Conservation (phyloP, 2,113 vertebrate genomes). For the Chionomys nivalis region DNA sequence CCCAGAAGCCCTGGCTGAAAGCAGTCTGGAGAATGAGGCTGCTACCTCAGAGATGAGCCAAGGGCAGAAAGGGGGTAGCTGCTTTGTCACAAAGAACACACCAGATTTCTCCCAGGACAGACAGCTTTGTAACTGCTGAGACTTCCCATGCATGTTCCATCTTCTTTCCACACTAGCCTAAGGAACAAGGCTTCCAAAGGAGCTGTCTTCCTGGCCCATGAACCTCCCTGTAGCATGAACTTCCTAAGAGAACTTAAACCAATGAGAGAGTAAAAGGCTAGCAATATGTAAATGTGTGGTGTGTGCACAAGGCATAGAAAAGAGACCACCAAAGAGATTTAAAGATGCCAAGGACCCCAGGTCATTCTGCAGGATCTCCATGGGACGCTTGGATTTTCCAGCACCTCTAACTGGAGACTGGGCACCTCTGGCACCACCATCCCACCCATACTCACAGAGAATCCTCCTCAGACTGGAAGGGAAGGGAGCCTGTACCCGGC, state of each 20-base stretch:
- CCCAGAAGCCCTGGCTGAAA: not conserved
- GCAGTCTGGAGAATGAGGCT: not conserved
- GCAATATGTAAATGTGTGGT: rapidly evolving
- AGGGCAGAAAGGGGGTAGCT: not conserved
- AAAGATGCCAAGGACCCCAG: not conserved
- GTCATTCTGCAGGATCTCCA: not conserved
- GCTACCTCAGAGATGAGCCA: not conserved
- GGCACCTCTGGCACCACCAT: no score
- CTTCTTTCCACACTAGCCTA: not conserved
- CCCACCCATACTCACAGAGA: not conserved
- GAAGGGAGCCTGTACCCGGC: not conserved
- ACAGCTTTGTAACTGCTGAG: not conserved
- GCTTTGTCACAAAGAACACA: not conserved
- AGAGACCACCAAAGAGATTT: not conserved
- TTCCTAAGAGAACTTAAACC: not conserved
- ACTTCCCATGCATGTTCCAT: not conserved
- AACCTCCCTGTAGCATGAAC: not conserved
- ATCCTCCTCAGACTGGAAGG: not conserved
- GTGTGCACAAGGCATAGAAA: not conserved
- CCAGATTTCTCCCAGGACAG: not conserved
- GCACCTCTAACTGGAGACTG: not conserved
- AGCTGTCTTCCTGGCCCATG: not conserved
- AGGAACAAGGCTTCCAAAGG: not conserved
- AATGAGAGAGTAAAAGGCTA: not conserved
- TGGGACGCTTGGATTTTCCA: not conserved